Percentiles rank a stretch among this genome's conserved stretches.
phyloP scores from a whole-genome alignment of 2,888 invertebrate species.

The Tenthredo scrophulariae region DNA sequence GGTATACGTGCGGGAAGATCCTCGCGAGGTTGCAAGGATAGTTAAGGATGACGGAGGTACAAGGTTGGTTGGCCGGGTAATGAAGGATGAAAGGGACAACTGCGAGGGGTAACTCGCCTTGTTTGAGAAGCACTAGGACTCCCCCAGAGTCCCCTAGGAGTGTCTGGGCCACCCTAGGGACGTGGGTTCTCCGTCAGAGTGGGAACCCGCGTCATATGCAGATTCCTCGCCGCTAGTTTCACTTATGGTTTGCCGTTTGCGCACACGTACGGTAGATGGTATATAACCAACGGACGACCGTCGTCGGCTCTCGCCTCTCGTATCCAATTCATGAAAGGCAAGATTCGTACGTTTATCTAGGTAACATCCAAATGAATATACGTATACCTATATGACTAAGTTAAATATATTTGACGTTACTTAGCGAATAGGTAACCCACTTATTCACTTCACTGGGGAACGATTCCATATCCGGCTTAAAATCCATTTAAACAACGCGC shows the following conservation, averaged over 20 bases:
- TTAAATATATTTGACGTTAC: slow-evolving; percentile 38
- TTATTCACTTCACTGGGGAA: slow-evolving; percentile 1
- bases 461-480: slow-evolving; percentile 24
- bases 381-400: not conserved
- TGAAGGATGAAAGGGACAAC: slow-evolving; percentile 66
- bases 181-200: slow-evolving; percentile 61
- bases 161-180: slow-evolving; percentile 67
- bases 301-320: not conserved
- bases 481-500: not conserved
- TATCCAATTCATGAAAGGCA: slow-evolving; percentile 11
- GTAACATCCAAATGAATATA: not conserved
- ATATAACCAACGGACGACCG: slow-evolving; percentile 1
- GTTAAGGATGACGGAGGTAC: slow-evolving; percentile 49
- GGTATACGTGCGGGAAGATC: not conserved
- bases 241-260: slow-evolving; percentile 49
- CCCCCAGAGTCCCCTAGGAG: slow-evolving; percentile 65
- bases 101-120: slow-evolving; percentile 56
- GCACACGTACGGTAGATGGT: slow-evolving; percentile 5
- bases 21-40: slow-evolving; percentile 5
- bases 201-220: slow-evolving; percentile 73
- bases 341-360: slow-evolving; percentile 18
- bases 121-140: slow-evolving; percentile 70
- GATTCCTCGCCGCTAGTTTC: slow-evolving; percentile 61
- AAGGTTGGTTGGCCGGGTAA: slow-evolving; percentile 64
- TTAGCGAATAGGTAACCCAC: slow-evolving; percentile 18